phyloP scores from a whole-genome alignment of 2,113 vertebrate species.

The Chelonoidis abingdonii region DNA sequence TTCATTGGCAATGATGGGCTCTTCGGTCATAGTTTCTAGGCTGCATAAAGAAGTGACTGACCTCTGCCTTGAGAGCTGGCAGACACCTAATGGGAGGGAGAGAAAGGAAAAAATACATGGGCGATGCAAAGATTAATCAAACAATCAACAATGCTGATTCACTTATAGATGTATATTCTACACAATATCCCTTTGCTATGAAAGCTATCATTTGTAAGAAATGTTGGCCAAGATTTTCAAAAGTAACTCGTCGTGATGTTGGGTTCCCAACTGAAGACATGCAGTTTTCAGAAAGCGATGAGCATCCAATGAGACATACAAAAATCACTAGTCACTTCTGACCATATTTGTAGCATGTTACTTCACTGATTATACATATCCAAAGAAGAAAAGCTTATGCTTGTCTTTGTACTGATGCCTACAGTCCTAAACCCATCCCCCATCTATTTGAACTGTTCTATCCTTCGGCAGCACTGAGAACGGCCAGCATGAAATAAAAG shows the following conservation, averaged over 20 bases:
- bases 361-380: not conserved
- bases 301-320: not conserved
- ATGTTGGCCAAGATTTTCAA: not conserved
- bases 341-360: not conserved
- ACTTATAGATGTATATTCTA: not conserved
- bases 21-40: constrained; percentile 87
- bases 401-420: not conserved
- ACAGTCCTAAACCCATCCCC: not conserved
- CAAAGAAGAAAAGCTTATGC: not conserved
- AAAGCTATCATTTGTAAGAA: not conserved
- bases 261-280: not conserved
- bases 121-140: not conserved
- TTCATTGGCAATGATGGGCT: constrained; percentile 75
- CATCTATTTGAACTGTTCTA: not conserved
- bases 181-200: not conserved
- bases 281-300: not conserved
- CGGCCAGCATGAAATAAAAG: rapidly evolving
- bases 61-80: constrained; percentile 78
- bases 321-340: not conserved
- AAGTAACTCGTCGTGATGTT: not conserved
- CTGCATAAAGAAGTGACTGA: constrained; percentile 80
- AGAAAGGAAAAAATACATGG: not conserved
- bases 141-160: not conserved
- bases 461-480: not conserved
- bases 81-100: constrained; percentile 74